phyloP scores from a whole-genome alignment of 2,888 invertebrate species.

The Melieria omissa region DNA sequence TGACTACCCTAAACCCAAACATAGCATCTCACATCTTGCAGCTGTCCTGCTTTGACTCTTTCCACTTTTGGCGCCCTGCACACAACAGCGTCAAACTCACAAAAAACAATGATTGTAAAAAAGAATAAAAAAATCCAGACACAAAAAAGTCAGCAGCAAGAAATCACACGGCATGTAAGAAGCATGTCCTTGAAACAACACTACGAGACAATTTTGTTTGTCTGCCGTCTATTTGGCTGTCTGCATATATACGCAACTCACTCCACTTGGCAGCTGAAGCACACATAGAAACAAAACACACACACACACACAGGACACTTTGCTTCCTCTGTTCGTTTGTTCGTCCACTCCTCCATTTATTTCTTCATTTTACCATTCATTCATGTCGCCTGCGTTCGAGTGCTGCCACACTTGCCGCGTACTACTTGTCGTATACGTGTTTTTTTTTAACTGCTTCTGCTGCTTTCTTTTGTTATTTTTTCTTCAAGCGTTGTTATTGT shows the following conservation, averaged over 20 bases:
- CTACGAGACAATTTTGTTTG: conserved; percentile 44
- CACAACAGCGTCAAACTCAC: too few relatives aligned
- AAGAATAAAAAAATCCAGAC: too few relatives aligned
- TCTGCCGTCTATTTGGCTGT: conserved; percentile 31
- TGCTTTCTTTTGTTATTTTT: conserved; percentile 29
- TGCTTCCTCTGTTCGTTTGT: conserved; percentile 28
- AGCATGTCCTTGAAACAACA: conserved; percentile 45
- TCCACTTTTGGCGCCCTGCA: too few relatives aligned
- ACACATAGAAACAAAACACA: too few relatives aligned
- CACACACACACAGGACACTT: too few relatives aligned
- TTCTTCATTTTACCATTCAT: conserved; percentile 15
- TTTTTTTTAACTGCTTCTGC: conserved; percentile 1
- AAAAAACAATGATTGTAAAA: too few relatives aligned
- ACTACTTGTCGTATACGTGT: conserved; percentile 26
- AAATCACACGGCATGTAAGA: conserved; percentile 13
- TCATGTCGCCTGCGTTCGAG: conserved; percentile 19
- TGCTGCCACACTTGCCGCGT: conserved; percentile 13
- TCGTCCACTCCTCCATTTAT: conserved; percentile 8
- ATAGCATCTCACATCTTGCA: too few relatives aligned
- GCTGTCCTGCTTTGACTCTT: too few relatives aligned
- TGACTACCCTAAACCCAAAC: too few relatives aligned
- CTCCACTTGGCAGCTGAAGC: conserved; percentile 9
- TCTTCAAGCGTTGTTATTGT: conserved; percentile 18
- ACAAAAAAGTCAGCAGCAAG: not conserved
- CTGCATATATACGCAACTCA: conserved; percentile 9